Conservation (phyloP, 2,113 vertebrate species). For the Embiotoca jacksoni region DNA sequence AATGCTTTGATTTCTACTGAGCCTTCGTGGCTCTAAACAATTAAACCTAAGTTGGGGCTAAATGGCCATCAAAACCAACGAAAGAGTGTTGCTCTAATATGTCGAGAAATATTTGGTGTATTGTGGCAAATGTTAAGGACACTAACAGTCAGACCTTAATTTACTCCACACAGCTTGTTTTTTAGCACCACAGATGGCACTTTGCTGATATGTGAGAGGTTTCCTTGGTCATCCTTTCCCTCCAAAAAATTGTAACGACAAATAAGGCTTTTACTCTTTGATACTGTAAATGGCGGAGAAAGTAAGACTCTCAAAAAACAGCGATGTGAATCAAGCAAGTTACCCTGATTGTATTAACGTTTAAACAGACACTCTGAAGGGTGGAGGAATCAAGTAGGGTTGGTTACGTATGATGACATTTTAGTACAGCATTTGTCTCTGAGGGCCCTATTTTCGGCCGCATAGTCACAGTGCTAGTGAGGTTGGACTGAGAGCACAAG, state of each 20-base stretch:
- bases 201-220: background rate
- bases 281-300: background rate
- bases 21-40: background rate
- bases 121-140: no score
- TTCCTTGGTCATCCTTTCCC: background rate
- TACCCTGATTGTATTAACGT: no score
- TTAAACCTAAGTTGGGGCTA: background rate
- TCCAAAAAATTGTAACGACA: background rate
- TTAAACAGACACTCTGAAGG: no score
- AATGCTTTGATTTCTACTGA: background rate
- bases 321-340: no score
- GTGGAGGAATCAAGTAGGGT: no score
- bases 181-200: background rate
- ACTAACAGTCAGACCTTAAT: no score
- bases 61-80: background rate
- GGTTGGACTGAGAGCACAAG: no score
- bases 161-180: no score
- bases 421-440: no score
- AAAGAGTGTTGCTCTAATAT: background rate
- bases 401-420: no score
- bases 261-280: background rate
- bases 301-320: background rate
- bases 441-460: no score
- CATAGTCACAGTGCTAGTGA: no score
- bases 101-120: background rate